Evolutionary conservation across 2,797 vertebrate species (phyloP).

Genomic region (Spondyliosoma cantharus): DNA sequence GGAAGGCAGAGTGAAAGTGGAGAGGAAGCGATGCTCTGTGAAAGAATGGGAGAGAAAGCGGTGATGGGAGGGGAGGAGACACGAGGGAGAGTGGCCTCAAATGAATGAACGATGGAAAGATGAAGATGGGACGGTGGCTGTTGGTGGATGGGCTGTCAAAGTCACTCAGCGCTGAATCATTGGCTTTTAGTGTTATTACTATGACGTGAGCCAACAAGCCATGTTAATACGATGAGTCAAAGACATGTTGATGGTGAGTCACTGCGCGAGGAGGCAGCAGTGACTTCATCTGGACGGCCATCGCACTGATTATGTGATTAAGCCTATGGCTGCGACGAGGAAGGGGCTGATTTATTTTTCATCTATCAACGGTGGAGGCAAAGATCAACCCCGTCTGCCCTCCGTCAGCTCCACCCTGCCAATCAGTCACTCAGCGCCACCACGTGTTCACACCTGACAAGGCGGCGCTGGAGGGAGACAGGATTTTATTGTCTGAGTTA

Average conservation of each 20-base stretch:
- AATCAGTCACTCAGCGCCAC: not conserved
- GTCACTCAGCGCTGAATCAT: constrained; percentile 32
- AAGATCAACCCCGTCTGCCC: constrained; percentile 18
- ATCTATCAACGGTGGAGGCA: not conserved
- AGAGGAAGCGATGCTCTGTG: not conserved
- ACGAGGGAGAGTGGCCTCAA: not conserved
- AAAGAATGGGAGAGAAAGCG: not conserved
- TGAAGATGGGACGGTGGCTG: not conserved
- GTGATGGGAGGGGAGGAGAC: not conserved
- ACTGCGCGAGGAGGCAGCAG: constrained; percentile 30
- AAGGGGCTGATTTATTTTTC: constrained; percentile 15
- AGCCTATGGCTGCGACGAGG: not conserved
- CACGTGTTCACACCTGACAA: not conserved
- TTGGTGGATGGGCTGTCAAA: constrained; percentile 12
- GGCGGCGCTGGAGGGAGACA: not conserved
- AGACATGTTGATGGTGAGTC: constrained; percentile 48
- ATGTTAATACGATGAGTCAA: constrained; percentile 55
- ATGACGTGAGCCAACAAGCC: constrained; percentile 35
- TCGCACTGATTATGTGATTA: constrained; percentile 22
- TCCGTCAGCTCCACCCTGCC: not conserved
- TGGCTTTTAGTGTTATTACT: constrained; percentile 31
- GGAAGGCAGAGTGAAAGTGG: not conserved
- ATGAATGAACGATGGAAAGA: not conserved
- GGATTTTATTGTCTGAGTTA: not conserved
- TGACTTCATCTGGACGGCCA: constrained; percentile 37